Conservation (phyloP, 23 tunicate species). For the Oikopleura vanhoeffeni region DNA sequence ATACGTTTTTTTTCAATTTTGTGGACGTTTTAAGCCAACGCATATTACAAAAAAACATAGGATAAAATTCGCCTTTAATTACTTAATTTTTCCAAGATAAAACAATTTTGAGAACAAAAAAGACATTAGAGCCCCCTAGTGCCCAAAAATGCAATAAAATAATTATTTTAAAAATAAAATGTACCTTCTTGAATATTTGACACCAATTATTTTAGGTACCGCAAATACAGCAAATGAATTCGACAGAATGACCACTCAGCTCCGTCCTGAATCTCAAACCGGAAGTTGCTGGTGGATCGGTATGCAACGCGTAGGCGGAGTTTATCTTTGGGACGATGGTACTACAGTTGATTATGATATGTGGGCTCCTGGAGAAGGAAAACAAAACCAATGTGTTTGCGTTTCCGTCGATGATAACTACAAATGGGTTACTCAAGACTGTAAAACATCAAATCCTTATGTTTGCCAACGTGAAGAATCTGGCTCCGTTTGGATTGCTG, state of each 20-base stretch:
- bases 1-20: too few species aligned
- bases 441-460: not conserved
- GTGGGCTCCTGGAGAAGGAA: not conserved
- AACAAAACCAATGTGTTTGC: not conserved
- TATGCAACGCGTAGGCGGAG: not conserved
- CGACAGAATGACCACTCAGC: not conserved
- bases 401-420: not conserved
- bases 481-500: not conserved
- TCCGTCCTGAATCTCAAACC: not conserved
- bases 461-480: not conserved
- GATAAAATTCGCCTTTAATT: too few species aligned
- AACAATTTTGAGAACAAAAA: too few species aligned
- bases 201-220: too few species aligned
- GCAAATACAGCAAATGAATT: not conserved
- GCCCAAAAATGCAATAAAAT: too few species aligned
- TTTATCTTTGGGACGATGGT: not conserved
- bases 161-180: too few species aligned
- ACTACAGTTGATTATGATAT: not conserved
- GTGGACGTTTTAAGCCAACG: too few species aligned
- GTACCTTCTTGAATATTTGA: too few species aligned
- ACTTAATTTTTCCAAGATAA: too few species aligned
- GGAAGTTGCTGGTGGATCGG: not conserved
- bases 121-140: too few species aligned
- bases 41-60: too few species aligned
- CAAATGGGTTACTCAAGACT: not conserved